Evolutionary conservation across 1,140 invertebrate species (phyloP).

Genomic region (Drosophila funebris): DNA sequence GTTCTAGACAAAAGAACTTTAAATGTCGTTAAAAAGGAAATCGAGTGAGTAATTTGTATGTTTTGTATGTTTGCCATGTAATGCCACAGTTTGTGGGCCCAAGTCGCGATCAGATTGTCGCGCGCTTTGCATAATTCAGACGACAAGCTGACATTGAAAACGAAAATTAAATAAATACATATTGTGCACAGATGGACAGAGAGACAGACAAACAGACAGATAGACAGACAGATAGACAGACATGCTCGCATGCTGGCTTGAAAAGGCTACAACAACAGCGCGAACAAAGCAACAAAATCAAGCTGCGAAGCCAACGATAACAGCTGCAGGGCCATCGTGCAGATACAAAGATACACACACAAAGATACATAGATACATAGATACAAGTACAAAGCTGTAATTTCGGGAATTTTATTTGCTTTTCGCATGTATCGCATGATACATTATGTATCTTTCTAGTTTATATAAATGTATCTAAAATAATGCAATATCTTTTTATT

Average conservation of each 20-base stretch:
- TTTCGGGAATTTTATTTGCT: slow-evolving; percentile 1
- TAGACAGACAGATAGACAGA: neutral
- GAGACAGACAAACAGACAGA: neutral
- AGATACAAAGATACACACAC: slow-evolving; percentile 31
- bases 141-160: slow-evolving; percentile 68
- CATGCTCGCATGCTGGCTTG: neutral
- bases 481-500: neutral
- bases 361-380: slow-evolving; percentile 29
- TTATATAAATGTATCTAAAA: neutral
- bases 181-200: neutral
- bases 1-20: slow-evolving; percentile 48
- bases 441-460: neutral
- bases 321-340: slow-evolving; percentile 56
- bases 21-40: slow-evolving; percentile 56
- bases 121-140: slow-evolving; percentile 72
- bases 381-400: slow-evolving; percentile 32
- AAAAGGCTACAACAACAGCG: slow-evolving; percentile 4
- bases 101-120: slow-evolving; percentile 7
- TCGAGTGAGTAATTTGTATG: slow-evolving; percentile 56
- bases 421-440: neutral
- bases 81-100: too few species aligned
- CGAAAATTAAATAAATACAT: slow-evolving; percentile 46
- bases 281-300: slow-evolving; percentile 37
- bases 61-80: slow-evolving; percentile 47
- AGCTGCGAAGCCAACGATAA: slow-evolving; percentile 33